Evolutionary conservation across 23 tunicate species (phyloP).

Genomic region (Styela clava): DNA sequence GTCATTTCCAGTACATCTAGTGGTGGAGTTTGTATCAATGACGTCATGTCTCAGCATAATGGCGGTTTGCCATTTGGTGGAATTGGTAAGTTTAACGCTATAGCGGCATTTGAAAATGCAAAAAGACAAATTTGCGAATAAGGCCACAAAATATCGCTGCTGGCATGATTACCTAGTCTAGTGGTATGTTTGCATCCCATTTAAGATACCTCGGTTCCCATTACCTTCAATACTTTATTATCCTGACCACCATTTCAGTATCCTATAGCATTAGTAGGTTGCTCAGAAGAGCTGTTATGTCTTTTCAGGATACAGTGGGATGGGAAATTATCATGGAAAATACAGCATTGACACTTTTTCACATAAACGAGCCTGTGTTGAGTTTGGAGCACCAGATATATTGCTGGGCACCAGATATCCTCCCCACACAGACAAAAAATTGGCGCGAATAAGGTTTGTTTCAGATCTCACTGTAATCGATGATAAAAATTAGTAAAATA

Average conservation of each 20-base stretch:
- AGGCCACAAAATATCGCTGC: too few relatives aligned
- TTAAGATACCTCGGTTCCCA: too few relatives aligned
- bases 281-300: too few relatives aligned
- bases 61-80: slow-evolving; percentile 82
- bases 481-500: too few relatives aligned
- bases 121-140: too few relatives aligned
- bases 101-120: too few relatives aligned
- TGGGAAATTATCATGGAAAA: slow-evolving; percentile 83
- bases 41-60: slow-evolving; percentile 45
- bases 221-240: too few relatives aligned
- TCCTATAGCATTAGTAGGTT: too few relatives aligned
- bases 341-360: slow-evolving; percentile 54
- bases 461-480: too few relatives aligned
- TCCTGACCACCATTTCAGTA: too few relatives aligned
- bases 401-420: slow-evolving; percentile 42
- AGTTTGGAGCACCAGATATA: slow-evolving; percentile 43
- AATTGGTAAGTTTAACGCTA: slow-evolving; percentile 31
- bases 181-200: too few relatives aligned
- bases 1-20: slow-evolving; percentile 35
- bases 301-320: slow-evolving; percentile 38
- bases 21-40: slow-evolving; percentile 79
- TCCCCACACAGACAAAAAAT: slow-evolving; percentile 42
- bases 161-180: too few relatives aligned
- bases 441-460: slow-evolving; percentile 13
- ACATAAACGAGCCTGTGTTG: slow-evolving; percentile 46